A percentile compares a stretch with the other conserved stretches of the same genome.
Conservation (phyloP, 2,113 vertebrate genomes). For the Scomber colias region DNA sequence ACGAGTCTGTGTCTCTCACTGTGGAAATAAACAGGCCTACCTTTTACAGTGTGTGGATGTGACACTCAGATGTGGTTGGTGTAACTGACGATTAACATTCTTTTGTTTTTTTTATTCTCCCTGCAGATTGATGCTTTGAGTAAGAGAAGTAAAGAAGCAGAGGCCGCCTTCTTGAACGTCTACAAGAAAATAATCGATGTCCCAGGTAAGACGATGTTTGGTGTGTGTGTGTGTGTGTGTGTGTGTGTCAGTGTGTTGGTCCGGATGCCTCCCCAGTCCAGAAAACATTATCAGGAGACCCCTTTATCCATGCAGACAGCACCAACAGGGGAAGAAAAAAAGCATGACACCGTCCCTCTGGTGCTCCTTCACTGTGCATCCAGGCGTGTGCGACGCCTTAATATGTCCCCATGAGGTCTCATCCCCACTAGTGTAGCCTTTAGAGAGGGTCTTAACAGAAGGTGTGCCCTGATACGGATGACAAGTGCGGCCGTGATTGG, state of each 20-base stretch:
- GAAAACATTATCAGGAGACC: slow-evolving; percentile 29
- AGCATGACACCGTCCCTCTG: slow-evolving; percentile 55
- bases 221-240: background rate
- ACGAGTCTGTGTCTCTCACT: slow-evolving; percentile 31
- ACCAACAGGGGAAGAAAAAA: slow-evolving; percentile 47
- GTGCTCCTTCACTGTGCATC: slow-evolving; percentile 62
- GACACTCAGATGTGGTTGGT: slow-evolving; percentile 29
- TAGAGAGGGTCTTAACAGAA: slow-evolving; percentile 71
- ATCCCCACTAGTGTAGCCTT: slow-evolving; percentile 61
- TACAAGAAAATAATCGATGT: slow-evolving; percentile 99
- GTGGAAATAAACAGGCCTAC: slow-evolving; percentile 59
- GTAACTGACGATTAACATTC: slow-evolving; percentile 38
- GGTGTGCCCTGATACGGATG: slow-evolving; percentile 68
- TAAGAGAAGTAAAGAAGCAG: slow-evolving; percentile 99
- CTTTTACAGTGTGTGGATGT: slow-evolving; percentile 28
- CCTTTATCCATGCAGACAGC: slow-evolving; percentile 43
- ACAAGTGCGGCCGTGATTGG: slow-evolving; percentile 59
- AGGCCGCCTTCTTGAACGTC: slow-evolving; percentile 98
- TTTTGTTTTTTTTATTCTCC: slow-evolving; percentile 17
- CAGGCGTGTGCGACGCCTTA: slow-evolving; percentile 65
- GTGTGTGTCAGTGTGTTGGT: slow-evolving; percentile 18
- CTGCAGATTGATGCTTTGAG: slow-evolving; percentile 96
- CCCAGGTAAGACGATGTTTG: slow-evolving; percentile 88
- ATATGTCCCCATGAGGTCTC: slow-evolving; percentile 65
- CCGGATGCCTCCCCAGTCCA: slow-evolving; percentile 3